phyloP scores from a whole-genome alignment of 2,888 invertebrate genomes.

The Synergus gifuensis region DNA sequence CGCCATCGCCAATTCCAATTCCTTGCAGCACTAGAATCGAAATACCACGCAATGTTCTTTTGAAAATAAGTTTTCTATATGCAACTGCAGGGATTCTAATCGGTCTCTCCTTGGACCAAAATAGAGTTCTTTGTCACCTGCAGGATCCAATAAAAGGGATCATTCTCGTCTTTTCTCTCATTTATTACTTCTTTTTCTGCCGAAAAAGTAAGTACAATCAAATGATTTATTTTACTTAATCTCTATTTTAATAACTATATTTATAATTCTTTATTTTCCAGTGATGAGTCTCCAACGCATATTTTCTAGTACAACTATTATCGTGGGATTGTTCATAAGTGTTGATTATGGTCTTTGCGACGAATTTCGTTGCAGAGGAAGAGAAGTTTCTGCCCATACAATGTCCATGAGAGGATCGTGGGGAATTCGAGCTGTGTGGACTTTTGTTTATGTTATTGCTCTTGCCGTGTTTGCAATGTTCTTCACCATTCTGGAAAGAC shows the following conservation, averaged over 20 bases:
- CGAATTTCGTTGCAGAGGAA: constrained; percentile 81
- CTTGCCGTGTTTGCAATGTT: constrained; percentile 80
- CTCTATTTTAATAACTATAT: not conserved
- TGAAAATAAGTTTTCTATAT: constrained; percentile 77
- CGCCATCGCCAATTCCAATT: constrained; percentile 68
- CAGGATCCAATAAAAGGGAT: constrained; percentile 82
- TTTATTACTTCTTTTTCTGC: constrained; percentile 82
- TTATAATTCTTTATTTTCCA: constrained; percentile 64
- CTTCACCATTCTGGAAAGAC: constrained; percentile 78
- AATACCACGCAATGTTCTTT: constrained; percentile 75
- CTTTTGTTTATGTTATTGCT: constrained; percentile 79
- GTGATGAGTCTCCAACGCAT: constrained; percentile 82
- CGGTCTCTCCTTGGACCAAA: constrained; percentile 79
- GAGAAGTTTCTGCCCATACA: constrained; percentile 69
- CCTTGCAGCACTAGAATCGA: constrained; percentile 73
- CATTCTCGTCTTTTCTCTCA: constrained; percentile 80
- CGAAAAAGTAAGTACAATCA: constrained; percentile 77
- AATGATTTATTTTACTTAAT: constrained; percentile 1
- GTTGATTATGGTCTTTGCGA: constrained; percentile 82
- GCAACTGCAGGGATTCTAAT: constrained; percentile 78
- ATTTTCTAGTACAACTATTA: constrained; percentile 81
- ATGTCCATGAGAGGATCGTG: constrained; percentile 72
- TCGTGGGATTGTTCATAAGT: constrained; percentile 81
- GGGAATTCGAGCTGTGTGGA: constrained; percentile 81
- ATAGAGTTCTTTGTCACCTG: constrained; percentile 81